A percentile compares a stretch with the other conserved stretches of the same genome.
Conservation (phyloP, 2,113 vertebrate species). For the Cyprinus carpio region DNA sequence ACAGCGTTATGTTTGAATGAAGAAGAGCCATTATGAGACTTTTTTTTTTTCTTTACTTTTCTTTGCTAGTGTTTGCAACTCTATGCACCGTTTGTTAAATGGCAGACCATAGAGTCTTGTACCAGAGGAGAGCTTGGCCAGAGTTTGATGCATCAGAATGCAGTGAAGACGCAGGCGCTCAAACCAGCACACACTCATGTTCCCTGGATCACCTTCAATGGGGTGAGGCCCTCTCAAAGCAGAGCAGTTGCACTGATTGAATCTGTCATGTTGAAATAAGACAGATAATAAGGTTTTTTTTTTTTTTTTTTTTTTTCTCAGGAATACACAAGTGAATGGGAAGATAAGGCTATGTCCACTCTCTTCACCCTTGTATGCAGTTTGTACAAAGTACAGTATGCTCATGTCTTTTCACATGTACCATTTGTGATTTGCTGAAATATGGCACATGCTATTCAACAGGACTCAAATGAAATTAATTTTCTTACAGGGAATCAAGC, state of each 20-base stretch:
- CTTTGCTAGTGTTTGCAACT: slow-evolving; percentile 81
- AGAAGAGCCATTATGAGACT: not conserved
- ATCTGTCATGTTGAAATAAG: not conserved
- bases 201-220: slow-evolving; percentile 86
- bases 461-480: not conserved
- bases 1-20: no score
- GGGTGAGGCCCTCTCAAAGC: slow-evolving; percentile 72
- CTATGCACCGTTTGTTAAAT: slow-evolving; percentile 67
- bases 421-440: not conserved
- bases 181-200: slow-evolving; percentile 79
- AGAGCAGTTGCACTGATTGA: not conserved
- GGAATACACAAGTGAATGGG: no score
- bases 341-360: no score
- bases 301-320: no score
- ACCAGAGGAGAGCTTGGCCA: slow-evolving; percentile 69
- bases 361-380: not conserved
- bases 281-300: no score
- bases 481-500: slow-evolving; percentile 65
- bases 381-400: slow-evolving; percentile 73
- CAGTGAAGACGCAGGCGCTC: slow-evolving; percentile 74
- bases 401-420: not conserved
- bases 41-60: not conserved
- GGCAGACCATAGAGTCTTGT: slow-evolving; percentile 70
- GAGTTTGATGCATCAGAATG: slow-evolving; percentile 81
- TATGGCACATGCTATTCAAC: not conserved